Conservation (phyloP, 2,888 invertebrate species). For the Papilio demoleus region DNA sequence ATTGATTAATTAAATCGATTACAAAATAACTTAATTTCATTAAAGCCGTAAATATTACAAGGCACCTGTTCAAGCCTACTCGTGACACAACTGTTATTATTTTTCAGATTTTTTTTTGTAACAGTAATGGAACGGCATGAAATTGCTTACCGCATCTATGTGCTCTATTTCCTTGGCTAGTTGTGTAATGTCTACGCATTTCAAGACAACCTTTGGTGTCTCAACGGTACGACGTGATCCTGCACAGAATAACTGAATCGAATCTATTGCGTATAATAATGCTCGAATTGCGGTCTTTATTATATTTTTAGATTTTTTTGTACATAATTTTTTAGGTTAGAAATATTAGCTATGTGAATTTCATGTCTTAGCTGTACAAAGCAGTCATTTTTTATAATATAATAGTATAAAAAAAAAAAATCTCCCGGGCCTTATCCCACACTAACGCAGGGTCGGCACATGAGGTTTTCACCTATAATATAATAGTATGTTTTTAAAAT, state of each 20-base stretch:
- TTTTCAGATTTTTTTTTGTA: slow-evolving; percentile 26
- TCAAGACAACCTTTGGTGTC: slow-evolving; percentile 62
- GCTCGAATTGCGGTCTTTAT: slow-evolving; percentile 45
- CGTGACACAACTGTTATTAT: slow-evolving; percentile 31
- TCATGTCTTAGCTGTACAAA: background rate
- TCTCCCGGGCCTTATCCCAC: too few relatives aligned
- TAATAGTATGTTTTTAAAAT: too few relatives aligned
- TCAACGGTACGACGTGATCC: slow-evolving; percentile 62
- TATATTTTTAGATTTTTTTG: slow-evolving; percentile 34
- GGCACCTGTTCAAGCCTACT: slow-evolving; percentile 9
- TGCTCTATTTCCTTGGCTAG: slow-evolving; percentile 52
- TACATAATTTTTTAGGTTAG: slow-evolving; percentile 5
- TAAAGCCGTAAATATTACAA: background rate
- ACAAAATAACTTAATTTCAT: background rate
- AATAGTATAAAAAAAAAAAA: too few relatives aligned
- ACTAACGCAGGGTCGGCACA: too few relatives aligned
- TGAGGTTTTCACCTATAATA: too few relatives aligned
- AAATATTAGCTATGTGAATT: background rate
- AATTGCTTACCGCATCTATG: slow-evolving; percentile 59
- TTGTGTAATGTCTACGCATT: slow-evolving; percentile 60
- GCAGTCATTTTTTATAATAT: background rate
- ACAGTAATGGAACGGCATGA: slow-evolving; percentile 27
- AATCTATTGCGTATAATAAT: slow-evolving; percentile 56
- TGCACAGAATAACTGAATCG: slow-evolving; percentile 54
- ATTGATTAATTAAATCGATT: background rate